Evolutionary conservation across 2,797 vertebrate genomes (phyloP), one percentile per base, ranked within the genome.

Genomic region (Vultur gryphus): DNA sequence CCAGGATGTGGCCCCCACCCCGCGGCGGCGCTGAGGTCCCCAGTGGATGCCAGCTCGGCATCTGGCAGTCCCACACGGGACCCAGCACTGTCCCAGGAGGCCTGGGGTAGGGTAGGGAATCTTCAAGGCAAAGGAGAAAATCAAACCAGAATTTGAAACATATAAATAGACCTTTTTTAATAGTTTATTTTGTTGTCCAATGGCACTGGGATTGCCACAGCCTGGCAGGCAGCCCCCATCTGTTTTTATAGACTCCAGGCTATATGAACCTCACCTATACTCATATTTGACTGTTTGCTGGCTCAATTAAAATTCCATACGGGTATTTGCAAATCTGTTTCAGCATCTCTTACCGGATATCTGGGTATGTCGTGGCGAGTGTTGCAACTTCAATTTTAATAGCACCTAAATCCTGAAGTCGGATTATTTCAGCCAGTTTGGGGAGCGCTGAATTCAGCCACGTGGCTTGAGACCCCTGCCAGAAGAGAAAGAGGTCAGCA

Each of bases 341-440:
- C 51, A 41, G 41, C 10, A 16, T 72, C 24, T 92, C 98, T 98
- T 96, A 99, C 99, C 98, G 98, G 97, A 99, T 97, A 95, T 99
- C 99, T 2, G 99, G 98, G 94, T 98, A 99, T 1, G 19, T 94
- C 4, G 69, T 97, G 62, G 97, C 97, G 0, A 99, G 96, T 1
- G 95, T 98, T 46, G 98, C 98, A 52, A 99, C 97, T 97, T 99
- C 99, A 16, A 99, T 95, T 94, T 98, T 98, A 94, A 99, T 97
- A 54, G 98, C 98, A 12, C 93, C 98, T 39, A 97, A 92, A 92
- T 99, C 98, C 93, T 99, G 98, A 48, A 99, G 98, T 84, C 88
- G 97, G 39, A 99, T 97, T 75, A 99, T 98, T 97, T 99, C 98
- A 2, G 98, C 98, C 11, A 99, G 87, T 23, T 95, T 98, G n/a